A percentile compares a stretch with the other conserved stretches of the same genome.
Evolutionary conservation across 2,797 vertebrate genomes (phyloP).

Genomic region (Ctenopoma multispine): DNA sequence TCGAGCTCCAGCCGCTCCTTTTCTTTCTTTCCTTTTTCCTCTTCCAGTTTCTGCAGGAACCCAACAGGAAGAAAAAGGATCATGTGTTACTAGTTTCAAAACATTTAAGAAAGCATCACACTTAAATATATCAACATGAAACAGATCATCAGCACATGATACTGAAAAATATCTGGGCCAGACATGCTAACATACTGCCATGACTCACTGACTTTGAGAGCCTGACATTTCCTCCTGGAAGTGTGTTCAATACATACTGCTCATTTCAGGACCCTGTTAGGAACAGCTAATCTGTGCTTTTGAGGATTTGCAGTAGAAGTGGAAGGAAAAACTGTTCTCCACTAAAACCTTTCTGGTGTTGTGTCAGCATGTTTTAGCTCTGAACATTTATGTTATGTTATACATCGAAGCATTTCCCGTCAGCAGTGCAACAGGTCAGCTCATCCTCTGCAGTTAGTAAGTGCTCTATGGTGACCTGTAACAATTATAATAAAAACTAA

Average conservation of each 20-base stretch:
- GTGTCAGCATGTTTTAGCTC: neutral
- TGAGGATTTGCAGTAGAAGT: neutral
- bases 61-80: constrained; percentile 65
- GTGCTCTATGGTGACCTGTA: constrained; percentile 28
- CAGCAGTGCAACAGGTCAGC: constrained; percentile 49
- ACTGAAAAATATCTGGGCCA: constrained; percentile 46
- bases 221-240: constrained; percentile 64
- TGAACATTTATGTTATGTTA: neutral
- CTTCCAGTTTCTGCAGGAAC: constrained; percentile 96
- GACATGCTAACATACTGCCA: constrained; percentile 76
- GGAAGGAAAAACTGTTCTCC: neutral
- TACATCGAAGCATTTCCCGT: constrained; percentile 11
- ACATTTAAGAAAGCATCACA: constrained; percentile 9
- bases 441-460: constrained; percentile 38
- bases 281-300: neutral
- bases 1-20: constrained; percentile 95
- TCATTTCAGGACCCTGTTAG: constrained; percentile 37
- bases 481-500: no score
- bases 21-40: constrained; percentile 97
- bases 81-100: constrained; percentile 33
- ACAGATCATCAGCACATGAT: constrained; percentile 57
- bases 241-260: constrained; percentile 57
- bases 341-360: neutral
- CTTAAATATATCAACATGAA: constrained; percentile 79
- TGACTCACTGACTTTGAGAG: constrained; percentile 65